Conservation (phyloP, 2,113 vertebrate genomes). For the Dicentrarchus labrax region DNA sequence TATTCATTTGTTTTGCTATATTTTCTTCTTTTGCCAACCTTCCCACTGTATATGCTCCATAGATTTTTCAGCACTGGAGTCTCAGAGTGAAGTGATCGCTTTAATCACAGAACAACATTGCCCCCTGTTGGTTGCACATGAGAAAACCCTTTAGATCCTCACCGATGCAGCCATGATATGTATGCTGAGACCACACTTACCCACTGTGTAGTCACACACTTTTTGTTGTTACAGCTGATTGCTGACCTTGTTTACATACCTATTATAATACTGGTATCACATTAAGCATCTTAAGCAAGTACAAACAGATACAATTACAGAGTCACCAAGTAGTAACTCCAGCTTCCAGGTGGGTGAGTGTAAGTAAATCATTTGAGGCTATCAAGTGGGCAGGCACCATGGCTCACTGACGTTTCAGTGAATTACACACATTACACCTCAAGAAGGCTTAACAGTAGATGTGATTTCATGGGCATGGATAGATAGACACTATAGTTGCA, state of each 20-base stretch:
- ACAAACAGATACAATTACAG: slow-evolving; percentile 6
- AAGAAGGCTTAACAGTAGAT: slow-evolving; percentile 3
- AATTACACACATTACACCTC: slow-evolving; percentile 23
- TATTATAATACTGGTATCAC: slow-evolving; percentile 22
- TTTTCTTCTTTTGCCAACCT: slow-evolving; percentile 69
- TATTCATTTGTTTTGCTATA: slow-evolving; percentile 77
- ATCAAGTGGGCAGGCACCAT: not conserved
- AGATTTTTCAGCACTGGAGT: slow-evolving; percentile 42
- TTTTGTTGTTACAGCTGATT: slow-evolving; percentile 35
- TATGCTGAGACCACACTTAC: slow-evolving; percentile 30
- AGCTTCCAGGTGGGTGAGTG: not conserved
- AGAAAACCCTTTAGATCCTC: slow-evolving; percentile 25
- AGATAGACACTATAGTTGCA: not conserved
- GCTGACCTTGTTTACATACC: slow-evolving; percentile 52
- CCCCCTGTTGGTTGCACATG: slow-evolving; percentile 80
- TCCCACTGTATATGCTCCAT: slow-evolving; percentile 58
- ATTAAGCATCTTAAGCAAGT: slow-evolving; percentile 23
- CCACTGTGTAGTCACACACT: slow-evolving; percentile 3
- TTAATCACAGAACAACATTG: slow-evolving; percentile 81
- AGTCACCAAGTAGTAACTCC: not conserved
- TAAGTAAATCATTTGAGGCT: not conserved
- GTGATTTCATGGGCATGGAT: not conserved
- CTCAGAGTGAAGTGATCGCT: slow-evolving; percentile 25
- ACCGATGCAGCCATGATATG: slow-evolving; percentile 16
- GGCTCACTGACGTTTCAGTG: not conserved